These are phyloP conservation scores for Tringa solitaria DNA, from an alignment of 2,113 vertebrate genomes.

Conservation along the genomic window DNA sequence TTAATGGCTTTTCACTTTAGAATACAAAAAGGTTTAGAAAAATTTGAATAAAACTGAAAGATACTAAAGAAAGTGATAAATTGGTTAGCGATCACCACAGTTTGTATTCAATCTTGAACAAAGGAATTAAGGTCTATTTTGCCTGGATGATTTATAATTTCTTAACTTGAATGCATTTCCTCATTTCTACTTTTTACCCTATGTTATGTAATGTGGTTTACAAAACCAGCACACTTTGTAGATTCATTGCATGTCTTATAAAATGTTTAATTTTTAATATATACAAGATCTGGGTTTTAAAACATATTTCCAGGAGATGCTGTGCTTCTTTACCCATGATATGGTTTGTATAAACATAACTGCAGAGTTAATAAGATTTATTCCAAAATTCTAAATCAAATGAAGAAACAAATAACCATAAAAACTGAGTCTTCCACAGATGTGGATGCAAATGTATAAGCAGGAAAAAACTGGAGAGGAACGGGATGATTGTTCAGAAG, in stretches of 20 bases:
- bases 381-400: neutral
- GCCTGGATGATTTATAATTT: neutral
- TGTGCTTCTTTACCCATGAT: neutral
- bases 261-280: neutral
- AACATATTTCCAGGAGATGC: neutral
- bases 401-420: neutral
- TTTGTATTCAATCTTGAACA: neutral
- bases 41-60: neutral
- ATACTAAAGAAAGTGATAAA: neutral
- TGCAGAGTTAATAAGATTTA: neutral
- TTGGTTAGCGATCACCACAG: neutral
- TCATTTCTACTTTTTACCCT: neutral
- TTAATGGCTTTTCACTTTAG: neutral
- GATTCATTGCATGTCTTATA: neutral
- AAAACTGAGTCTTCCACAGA: neutral
- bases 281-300: neutral
- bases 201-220: neutral
- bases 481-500: neutral
- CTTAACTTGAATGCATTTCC: neutral
- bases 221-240: neutral
- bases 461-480: neutral
- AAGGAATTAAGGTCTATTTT: neutral
- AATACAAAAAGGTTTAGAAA: neutral
- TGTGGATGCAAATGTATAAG: fast-evolving
- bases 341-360: neutral